Evolutionary conservation across 2,113 vertebrate genomes (phyloP).

Genomic region (Hucho hucho): DNA sequence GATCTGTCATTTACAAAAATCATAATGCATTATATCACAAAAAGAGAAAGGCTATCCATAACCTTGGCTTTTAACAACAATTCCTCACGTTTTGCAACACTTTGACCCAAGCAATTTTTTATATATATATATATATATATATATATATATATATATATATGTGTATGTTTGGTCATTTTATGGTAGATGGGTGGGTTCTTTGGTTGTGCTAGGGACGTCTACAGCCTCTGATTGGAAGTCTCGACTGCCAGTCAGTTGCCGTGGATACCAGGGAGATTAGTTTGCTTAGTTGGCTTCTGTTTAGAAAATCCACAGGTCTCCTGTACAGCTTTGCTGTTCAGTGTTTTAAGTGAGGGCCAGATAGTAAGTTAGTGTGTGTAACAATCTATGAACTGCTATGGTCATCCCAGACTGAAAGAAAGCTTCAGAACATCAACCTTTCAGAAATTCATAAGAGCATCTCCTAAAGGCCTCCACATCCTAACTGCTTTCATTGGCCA

Average conservation of each 20-base stretch:
- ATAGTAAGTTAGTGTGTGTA: not conserved
- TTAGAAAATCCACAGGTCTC: not conserved
- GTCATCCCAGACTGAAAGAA: constrained; percentile 59
- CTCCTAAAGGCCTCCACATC: not conserved
- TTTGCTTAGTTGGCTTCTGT: constrained; percentile 12
- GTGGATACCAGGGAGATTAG: constrained; percentile 30
- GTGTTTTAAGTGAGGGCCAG: not conserved
- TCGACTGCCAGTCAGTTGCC: constrained; percentile 35
- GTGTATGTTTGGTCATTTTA: constrained; percentile 67
- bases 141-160: constrained; percentile 39
- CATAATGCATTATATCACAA: constrained; percentile 63
- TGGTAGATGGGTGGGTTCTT: constrained; percentile 66
- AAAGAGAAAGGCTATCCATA: constrained; percentile 63
- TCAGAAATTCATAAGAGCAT: not conserved
- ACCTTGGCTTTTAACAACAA: constrained; percentile 65
- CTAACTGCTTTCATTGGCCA: not conserved
- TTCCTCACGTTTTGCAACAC: constrained; percentile 50
- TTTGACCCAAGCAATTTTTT: constrained; percentile 40
- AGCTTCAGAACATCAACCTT: constrained; percentile 18
- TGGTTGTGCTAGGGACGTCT: constrained; percentile 66
- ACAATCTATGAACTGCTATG: constrained; percentile 29
- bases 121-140: no score
- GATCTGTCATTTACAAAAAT: constrained; percentile 72
- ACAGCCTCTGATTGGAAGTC: constrained; percentile 37
- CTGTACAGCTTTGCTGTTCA: not conserved